These are phyloP conservation scores for Ips typographus DNA, from an alignment of 1,140 invertebrate genomes.

Conservation along the genomic window DNA sequence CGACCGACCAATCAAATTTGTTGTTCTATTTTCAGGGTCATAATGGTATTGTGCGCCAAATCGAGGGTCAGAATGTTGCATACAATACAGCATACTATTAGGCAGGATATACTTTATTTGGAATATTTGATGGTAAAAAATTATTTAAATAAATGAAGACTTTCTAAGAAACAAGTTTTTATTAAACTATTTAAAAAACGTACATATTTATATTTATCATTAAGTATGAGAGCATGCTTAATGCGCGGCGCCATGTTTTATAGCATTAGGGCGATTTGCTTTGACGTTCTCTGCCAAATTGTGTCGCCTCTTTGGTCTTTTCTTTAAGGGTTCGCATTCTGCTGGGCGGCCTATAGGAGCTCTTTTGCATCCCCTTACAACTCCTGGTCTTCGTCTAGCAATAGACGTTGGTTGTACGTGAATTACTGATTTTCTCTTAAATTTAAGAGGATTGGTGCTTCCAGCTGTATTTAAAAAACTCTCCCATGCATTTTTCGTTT, in stretches of 20 bases:
- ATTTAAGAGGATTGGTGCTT: neutral
- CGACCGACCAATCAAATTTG: too few relatives aligned
- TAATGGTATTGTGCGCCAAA: too few relatives aligned
- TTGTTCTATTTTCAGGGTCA: too few relatives aligned
- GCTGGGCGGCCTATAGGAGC: conserved; percentile 16
- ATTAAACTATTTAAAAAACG: too few relatives aligned
- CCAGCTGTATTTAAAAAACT: conserved; percentile 15
- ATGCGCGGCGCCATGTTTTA: conserved; percentile 19
- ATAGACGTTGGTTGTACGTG: conserved; percentile 17
- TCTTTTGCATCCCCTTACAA: conserved; percentile 24
- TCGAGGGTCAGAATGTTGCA: too few relatives aligned
- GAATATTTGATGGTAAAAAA: too few relatives aligned
- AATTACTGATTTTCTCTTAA: conserved; percentile 12
- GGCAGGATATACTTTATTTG: too few relatives aligned
- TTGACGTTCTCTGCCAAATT: too few relatives aligned
- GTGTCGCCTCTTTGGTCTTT: too few relatives aligned
- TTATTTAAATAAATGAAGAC: too few relatives aligned
- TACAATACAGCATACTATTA: too few relatives aligned
- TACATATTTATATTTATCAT: neutral
- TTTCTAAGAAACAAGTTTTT: too few relatives aligned
- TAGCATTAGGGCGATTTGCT: neutral
- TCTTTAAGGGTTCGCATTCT: conserved; percentile 1
- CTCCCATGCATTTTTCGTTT: conserved; percentile 17
- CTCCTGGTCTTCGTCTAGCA: conserved; percentile 14
- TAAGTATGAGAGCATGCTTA: conserved; percentile 1